Evolutionary conservation across 2,888 invertebrate species (phyloP), one percentile per base, ranked within the genome.

Genomic region (Metacarcinus magister): DNA sequence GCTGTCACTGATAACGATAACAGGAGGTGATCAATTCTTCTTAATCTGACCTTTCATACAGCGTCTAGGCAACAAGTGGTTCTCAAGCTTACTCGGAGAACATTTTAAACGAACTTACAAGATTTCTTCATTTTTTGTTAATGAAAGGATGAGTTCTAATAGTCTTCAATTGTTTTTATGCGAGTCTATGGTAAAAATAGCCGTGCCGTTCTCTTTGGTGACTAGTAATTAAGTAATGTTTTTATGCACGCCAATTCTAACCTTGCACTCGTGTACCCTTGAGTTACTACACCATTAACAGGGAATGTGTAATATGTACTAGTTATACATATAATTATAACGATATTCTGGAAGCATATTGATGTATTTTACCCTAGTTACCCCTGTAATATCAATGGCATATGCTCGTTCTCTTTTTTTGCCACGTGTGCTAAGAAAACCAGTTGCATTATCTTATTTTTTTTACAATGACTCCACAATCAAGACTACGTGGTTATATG

Each of bases 31-130:
- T 87, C 87, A 87, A 87, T 39, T 87, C 16, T 87, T 87, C 87
- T 39, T 87, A 87, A 87, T 87, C 87, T 87, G 39, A 39, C 28
- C n/a, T 5, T 23, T 28, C 28, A 82, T 82, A 82, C 32, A 10
- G 75, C 75, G 28, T 82, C 10, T 28, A 28, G 87, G 87, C 87
- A 87, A 87, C 87, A 87, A 87, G 87, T 87, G 87, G 87, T 39
- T 39, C 39, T 39, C 39, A 32, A 3, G 87, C 8, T 32, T 1
- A 16, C 87, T 10, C 28, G n/a, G n/a, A 7, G 23, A 23, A 19
- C 75, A 82, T 5, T 82, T 28, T 10, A 28, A n/a, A 28, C 28
- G 4, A 28, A 82, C 10, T 16, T 39, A 39, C 10, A 32, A 13
- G 32, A 87, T 10, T 16, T 87, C 8, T 32, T 13, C 32, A 32